These are phyloP conservation scores for Sandelia bainsii DNA, from an alignment of 2,797 vertebrate genomes.

Conservation along the genomic window DNA sequence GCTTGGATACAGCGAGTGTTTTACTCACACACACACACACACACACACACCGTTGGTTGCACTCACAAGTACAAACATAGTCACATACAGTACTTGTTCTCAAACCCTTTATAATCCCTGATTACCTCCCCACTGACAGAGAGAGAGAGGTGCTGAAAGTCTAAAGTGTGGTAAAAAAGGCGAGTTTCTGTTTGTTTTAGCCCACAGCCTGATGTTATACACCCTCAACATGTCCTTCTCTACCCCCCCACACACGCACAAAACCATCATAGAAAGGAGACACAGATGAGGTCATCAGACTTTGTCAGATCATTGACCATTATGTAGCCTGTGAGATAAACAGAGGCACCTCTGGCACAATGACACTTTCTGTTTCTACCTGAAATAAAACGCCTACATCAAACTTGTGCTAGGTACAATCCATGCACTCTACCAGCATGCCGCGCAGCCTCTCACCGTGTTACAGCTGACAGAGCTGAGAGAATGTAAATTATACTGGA, in stretches of 20 bases:
- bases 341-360: neutral
- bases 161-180: slow-evolving; percentile 15
- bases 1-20: slow-evolving; percentile 39
- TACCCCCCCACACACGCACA: neutral
- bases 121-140: slow-evolving; percentile 10
- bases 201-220: neutral
- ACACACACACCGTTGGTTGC: neutral
- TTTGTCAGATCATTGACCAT: neutral
- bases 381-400: slow-evolving; percentile 19
- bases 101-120: slow-evolving; percentile 29
- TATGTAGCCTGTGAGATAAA: slow-evolving; percentile 10
- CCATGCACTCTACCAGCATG: slow-evolving; percentile 12
- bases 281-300: neutral
- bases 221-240: neutral
- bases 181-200: slow-evolving; percentile 27
- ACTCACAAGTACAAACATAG: slow-evolving; percentile 11
- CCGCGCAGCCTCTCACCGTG: slow-evolving; percentile 9
- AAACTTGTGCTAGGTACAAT: neutral
- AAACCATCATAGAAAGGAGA: neutral
- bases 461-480: slow-evolving; percentile 31
- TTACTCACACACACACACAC: slow-evolving; percentile 22
- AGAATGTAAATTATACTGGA: slow-evolving; percentile 51
- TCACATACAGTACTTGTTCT: slow-evolving; percentile 20
- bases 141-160: slow-evolving; percentile 3
- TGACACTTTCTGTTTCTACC: neutral